These are phyloP conservation scores for Rhabditoides inermis DNA, from an alignment of 2,888 invertebrate genomes.

Conservation along the genomic window DNA sequence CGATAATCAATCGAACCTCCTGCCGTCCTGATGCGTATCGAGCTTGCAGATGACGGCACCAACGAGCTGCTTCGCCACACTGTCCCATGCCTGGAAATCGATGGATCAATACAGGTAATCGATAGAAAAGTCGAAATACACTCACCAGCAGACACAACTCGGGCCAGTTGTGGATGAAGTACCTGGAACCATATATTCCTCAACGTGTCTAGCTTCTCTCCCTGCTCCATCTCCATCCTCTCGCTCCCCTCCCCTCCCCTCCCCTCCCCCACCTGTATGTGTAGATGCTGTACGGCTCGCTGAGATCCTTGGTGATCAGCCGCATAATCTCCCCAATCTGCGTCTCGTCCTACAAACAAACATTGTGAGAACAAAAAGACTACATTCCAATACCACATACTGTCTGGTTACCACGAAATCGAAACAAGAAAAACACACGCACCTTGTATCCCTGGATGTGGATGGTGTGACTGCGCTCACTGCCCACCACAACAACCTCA, in stretches of 20 bases:
- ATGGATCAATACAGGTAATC: neutral
- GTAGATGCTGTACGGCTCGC: constrained; percentile 99
- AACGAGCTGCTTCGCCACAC: constrained; percentile 63
- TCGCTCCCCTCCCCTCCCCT: too few relatives aligned
- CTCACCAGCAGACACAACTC: constrained; percentile 88
- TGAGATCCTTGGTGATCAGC: constrained; percentile 94
- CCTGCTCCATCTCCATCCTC: too few relatives aligned
- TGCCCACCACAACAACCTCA: too few relatives aligned
- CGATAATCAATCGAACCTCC: neutral
- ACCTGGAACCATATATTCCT: too few relatives aligned
- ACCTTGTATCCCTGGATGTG: too few relatives aligned
- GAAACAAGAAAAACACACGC: too few relatives aligned
- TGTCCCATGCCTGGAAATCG: constrained; percentile 8
- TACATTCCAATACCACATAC: too few relatives aligned
- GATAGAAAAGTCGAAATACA: constrained; percentile 17
- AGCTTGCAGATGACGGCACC: constrained; percentile 98
- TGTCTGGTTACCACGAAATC: too few relatives aligned
- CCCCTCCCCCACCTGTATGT: too few relatives aligned
- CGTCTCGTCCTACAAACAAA: constrained; percentile 68
- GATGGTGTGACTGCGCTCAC: too few relatives aligned
- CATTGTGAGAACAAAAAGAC: neutral
- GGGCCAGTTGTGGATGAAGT: constrained; percentile 99
- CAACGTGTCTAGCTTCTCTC: too few relatives aligned
- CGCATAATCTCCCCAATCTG: constrained; percentile 99
- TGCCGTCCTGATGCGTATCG: constrained; percentile 32